Conservation (phyloP, 2,797 vertebrate genomes). For the Percopsis omiscomaycus region DNA sequence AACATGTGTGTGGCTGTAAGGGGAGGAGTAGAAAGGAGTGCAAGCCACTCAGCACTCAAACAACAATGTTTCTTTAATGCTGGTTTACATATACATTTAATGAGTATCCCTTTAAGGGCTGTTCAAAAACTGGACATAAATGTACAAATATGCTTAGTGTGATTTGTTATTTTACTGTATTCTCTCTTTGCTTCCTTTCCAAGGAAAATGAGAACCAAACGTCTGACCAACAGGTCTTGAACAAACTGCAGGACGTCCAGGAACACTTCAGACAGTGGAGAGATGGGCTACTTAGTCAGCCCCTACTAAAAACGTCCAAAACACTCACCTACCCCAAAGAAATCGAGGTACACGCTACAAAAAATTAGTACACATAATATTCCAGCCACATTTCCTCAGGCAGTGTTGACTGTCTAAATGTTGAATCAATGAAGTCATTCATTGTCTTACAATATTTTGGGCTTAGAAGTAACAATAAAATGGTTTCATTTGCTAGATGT, state of each 20-base stretch:
- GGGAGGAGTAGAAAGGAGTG: too few relatives aligned
- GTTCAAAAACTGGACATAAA: too few relatives aligned
- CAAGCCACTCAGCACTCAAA: too few relatives aligned
- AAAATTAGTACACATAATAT: not conserved
- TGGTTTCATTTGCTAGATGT: conserved; percentile 59
- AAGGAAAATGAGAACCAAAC: conserved; percentile 23
- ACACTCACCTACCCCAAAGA: conserved; percentile 59
- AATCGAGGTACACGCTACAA: conserved; percentile 56
- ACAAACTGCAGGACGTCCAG: not conserved
- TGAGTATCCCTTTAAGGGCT: too few relatives aligned
- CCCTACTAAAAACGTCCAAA: not conserved
- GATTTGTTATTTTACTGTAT: not conserved
- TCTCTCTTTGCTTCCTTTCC: conserved; percentile 16
- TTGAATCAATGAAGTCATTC: too few relatives aligned
- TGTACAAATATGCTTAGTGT: rapidly evolving
- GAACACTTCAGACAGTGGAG: conserved; percentile 47
- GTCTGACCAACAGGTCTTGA: conserved; percentile 13
- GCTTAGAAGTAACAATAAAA: not conserved
- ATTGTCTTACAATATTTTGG: not conserved
- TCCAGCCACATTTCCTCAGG: too few relatives aligned
- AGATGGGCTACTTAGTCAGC: conserved; percentile 27
- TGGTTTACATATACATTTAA: too few relatives aligned
- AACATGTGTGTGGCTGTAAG: too few relatives aligned
- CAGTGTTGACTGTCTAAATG: too few relatives aligned
- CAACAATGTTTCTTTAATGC: too few relatives aligned